phyloP scores from a whole-genome alignment of 2,113 vertebrate genomes.

The Bujurquina vittata region DNA sequence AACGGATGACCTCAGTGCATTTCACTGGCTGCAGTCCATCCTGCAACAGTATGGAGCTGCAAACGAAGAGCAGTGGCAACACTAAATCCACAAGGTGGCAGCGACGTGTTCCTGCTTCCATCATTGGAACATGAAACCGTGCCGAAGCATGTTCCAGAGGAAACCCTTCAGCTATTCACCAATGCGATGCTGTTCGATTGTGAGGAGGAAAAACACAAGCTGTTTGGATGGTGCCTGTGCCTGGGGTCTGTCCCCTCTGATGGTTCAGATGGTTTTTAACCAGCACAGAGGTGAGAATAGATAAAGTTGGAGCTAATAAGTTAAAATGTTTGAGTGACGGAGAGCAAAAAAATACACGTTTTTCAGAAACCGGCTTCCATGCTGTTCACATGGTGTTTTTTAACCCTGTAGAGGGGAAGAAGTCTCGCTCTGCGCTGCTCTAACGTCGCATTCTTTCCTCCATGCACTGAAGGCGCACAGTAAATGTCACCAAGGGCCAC shows the following conservation, averaged over 20 bases:
- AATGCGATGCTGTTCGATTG: background rate
- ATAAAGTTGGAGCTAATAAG: no score
- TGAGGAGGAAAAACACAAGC: background rate
- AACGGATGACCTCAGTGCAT: conserved; percentile 64
- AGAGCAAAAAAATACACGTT: no score
- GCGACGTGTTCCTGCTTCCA: conserved; percentile 4
- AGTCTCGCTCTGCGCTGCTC: background rate
- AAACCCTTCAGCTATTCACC: background rate
- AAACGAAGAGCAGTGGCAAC: conserved; percentile 27
- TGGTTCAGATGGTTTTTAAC: no score
- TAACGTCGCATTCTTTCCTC: background rate
- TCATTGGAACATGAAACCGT: background rate
- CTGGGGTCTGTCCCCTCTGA: no score
- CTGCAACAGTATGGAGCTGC: conserved; percentile 31
- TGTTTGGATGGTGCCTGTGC: background rate
- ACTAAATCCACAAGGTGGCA: conserved; percentile 25
- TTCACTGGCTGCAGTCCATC: conserved; percentile 41
- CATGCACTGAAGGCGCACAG: background rate
- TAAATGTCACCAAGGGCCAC: background rate
- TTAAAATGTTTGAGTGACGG: no score
- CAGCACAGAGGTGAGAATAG: no score
- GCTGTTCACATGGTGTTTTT: background rate
- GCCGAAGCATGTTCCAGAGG: background rate
- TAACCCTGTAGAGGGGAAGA: background rate
- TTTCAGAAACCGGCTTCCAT: no score